Evolutionary conservation across 2,797 vertebrate species (phyloP).

Genomic region (Myoxocephalus aenaeus): DNA sequence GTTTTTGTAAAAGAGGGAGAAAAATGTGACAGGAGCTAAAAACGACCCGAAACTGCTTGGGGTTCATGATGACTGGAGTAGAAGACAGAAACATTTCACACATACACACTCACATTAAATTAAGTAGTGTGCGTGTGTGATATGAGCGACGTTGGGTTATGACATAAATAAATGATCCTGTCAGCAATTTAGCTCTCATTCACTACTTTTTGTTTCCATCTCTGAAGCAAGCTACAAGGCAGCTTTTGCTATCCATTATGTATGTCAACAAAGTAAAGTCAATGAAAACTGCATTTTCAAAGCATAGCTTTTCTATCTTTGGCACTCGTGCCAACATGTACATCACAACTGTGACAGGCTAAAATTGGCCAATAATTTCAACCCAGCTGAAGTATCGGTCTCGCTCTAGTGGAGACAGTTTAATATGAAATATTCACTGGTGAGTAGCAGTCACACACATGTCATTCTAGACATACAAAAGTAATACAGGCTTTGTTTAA

Average conservation of each 20-base stretch:
- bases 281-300: neutral
- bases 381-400: neutral
- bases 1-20: too few relatives aligned
- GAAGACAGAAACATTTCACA: neutral
- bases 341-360: slow-evolving; percentile 2
- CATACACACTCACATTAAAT: neutral
- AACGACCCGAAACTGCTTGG: too few relatives aligned
- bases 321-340: neutral
- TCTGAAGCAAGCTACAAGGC: neutral
- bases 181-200: neutral
- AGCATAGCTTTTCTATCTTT: neutral
- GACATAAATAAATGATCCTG: neutral
- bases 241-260: slow-evolving; percentile 18
- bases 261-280: slow-evolving; percentile 15
- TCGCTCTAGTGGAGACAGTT: neutral
- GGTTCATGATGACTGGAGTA: neutral
- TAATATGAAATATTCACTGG: neutral
- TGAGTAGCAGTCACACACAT: neutral
- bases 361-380: neutral
- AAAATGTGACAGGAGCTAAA: too few relatives aligned
- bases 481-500: neutral
- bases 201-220: slow-evolving; percentile 1
- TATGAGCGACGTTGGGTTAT: neutral
- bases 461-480: neutral
- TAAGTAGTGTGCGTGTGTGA: neutral